Conservation (phyloP, 2,113 vertebrate species). For the Trematomus loennbergii region DNA sequence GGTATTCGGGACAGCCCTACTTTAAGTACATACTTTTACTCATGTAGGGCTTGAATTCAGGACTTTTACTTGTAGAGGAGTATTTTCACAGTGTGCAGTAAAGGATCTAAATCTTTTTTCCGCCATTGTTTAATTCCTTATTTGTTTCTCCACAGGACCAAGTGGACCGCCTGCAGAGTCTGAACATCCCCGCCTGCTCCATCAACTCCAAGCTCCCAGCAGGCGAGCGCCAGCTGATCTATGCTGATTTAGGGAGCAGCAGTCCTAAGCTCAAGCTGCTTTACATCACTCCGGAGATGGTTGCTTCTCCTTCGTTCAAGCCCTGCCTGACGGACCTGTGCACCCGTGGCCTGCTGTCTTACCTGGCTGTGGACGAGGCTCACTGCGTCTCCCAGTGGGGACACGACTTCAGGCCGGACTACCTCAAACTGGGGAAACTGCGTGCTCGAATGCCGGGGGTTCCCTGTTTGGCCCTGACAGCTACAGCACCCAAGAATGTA, state of each 20-base stretch:
- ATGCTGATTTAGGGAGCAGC: slow-evolving; percentile 88
- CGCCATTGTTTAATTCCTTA: background rate
- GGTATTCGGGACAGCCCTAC: too few relatives aligned
- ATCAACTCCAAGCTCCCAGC: slow-evolving; percentile 92
- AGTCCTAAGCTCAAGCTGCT: slow-evolving; percentile 91
- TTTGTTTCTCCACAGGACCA: slow-evolving; percentile 87
- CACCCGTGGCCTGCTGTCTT: slow-evolving; percentile 89
- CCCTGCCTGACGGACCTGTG: slow-evolving; percentile 88
- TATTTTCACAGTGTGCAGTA: too few relatives aligned
- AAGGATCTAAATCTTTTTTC: too few relatives aligned
- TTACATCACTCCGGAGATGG: slow-evolving; percentile 98
- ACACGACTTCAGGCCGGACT: slow-evolving; percentile 97
- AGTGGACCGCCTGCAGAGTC: slow-evolving; percentile 88
- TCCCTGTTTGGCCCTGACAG: slow-evolving; percentile 92
- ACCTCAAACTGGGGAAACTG: slow-evolving; percentile 90
- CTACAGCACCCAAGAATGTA: slow-evolving; percentile 92
- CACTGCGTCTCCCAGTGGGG: slow-evolving; percentile 99
- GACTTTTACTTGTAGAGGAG: too few relatives aligned
- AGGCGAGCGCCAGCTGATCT: slow-evolving; percentile 87
- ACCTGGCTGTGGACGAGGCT: slow-evolving; percentile 94
- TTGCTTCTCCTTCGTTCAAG: slow-evolving; percentile 91
- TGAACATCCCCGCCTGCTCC: slow-evolving; percentile 91
- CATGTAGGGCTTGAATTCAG: too few relatives aligned
- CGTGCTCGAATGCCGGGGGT: slow-evolving; percentile 83
- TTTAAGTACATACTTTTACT: too few relatives aligned